phyloP scores from a whole-genome alignment of 1,140 invertebrate species.

The Gryon sp. region DNA sequence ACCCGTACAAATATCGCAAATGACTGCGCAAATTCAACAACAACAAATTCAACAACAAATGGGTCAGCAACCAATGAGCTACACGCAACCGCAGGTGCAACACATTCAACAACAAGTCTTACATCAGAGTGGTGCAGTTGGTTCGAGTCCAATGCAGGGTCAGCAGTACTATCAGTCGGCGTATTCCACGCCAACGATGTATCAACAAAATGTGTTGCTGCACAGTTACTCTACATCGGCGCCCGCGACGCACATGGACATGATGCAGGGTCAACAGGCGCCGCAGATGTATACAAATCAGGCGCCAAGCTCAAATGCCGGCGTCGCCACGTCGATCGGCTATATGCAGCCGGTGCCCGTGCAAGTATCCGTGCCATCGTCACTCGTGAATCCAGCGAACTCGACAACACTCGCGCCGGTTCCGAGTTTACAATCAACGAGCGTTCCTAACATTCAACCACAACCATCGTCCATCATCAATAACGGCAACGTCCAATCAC shows the following conservation, averaged over 20 bases:
- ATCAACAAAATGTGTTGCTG: conserved; percentile 75
- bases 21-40: conserved; percentile 64
- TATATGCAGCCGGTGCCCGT: conserved; percentile 73
- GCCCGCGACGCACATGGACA: conserved; percentile 71
- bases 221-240: conserved; percentile 75
- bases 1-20: conserved; percentile 70
- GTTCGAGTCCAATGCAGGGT: conserved; percentile 67
- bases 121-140: conserved; percentile 64
- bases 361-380: conserved; percentile 71
- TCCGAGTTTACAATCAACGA: conserved; percentile 65
- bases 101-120: conserved; percentile 65
- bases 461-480: conserved; percentile 59
- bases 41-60: conserved; percentile 61
- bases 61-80: conserved; percentile 68
- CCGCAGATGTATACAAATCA: conserved; percentile 72
- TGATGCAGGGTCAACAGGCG: conserved; percentile 68
- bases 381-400: conserved; percentile 67
- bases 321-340: conserved; percentile 67
- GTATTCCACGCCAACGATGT: conserved; percentile 65
- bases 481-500: conserved; percentile 67
- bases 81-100: conserved; percentile 67
- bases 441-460: conserved; percentile 70
- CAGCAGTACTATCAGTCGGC: conserved; percentile 74
- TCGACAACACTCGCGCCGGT: conserved; percentile 63
- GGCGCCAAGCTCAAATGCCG: conserved; percentile 51